A percentile compares a stretch with the other conserved stretches of the same genome.
Conservation (phyloP, 2,113 vertebrate species). For the Aspiorhynchus laticeps region DNA sequence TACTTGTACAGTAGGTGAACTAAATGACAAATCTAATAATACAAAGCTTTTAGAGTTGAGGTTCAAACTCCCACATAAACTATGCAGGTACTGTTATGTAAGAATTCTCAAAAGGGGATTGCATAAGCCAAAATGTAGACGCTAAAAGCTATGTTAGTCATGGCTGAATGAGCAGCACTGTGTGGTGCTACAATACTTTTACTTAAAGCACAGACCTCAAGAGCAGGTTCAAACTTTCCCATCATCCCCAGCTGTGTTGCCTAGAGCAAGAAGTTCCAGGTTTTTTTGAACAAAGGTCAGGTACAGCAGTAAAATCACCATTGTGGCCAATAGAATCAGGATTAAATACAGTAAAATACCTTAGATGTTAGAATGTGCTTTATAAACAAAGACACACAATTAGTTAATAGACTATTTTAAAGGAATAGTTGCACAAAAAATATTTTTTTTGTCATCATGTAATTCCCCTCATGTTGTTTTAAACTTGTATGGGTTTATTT, state of each 20-base stretch:
- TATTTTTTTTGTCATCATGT: not conserved
- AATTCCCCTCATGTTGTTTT: not conserved
- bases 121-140: constrained; percentile 28
- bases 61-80: constrained; percentile 17
- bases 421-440: not conserved
- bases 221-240: constrained; percentile 29
- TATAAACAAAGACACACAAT: not conserved
- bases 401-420: not conserved
- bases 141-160: constrained; percentile 49
- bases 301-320: not conserved
- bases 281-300: not conserved
- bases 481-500: not conserved
- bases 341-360: not conserved
- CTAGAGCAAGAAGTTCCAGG: not conserved
- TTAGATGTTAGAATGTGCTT: not conserved
- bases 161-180: constrained; percentile 35
- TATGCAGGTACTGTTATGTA: constrained; percentile 43
- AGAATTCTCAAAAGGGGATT: constrained; percentile 51
- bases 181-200: constrained; percentile 28
- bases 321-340: not conserved
- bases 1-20: not conserved
- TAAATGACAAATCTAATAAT: not conserved
- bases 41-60: not conserved
- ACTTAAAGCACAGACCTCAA: not conserved
- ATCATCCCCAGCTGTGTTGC: constrained; percentile 18